Evolutionary conservation across 2,888 invertebrate genomes (phyloP).

Genomic region (Mylabris sibirica): DNA sequence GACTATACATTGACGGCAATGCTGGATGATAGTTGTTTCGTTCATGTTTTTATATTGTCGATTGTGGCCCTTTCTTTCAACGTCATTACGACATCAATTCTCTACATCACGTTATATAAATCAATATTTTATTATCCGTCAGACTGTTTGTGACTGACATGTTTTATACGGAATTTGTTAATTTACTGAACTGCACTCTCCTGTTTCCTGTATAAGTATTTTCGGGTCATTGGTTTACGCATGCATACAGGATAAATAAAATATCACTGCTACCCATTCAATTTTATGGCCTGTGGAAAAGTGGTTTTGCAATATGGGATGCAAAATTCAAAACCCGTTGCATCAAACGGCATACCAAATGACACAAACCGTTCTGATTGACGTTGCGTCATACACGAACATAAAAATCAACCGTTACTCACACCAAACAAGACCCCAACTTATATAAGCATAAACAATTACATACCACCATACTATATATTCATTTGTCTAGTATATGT

Average conservation of each 20-base stretch:
- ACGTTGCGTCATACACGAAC: conserved; percentile 16
- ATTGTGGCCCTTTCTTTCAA: conserved; percentile 40
- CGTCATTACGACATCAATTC: conserved; percentile 52
- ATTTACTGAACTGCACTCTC: conserved; percentile 49
- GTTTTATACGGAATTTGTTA: conserved; percentile 53
- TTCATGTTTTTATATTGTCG: conserved; percentile 49
- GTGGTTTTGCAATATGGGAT: conserved; percentile 54
- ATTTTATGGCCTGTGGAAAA: conserved; percentile 57
- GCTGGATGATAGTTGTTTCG: conserved; percentile 33
- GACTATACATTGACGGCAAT: no score
- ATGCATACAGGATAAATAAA: conserved; percentile 57
- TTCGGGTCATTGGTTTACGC: conserved; percentile 58
- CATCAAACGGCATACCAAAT: conserved; percentile 53
- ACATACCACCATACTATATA: conserved; percentile 7
- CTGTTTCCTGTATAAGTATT: conserved; percentile 53
- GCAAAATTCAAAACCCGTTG: conserved; percentile 52
- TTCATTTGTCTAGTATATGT: no score
- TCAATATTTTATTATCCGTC: conserved; percentile 57
- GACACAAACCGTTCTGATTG: conserved; percentile 36
- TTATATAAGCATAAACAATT: neutral
- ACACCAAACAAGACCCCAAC: conserved; percentile 9
- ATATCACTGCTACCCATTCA: conserved; percentile 55
- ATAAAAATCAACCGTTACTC: conserved; percentile 11
- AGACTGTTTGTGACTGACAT: conserved; percentile 52
- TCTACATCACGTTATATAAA: conserved; percentile 50